These are phyloP conservation scores for Tenthredo amoena DNA, from an alignment of 2,888 invertebrate species.

Conservation along the genomic window DNA sequence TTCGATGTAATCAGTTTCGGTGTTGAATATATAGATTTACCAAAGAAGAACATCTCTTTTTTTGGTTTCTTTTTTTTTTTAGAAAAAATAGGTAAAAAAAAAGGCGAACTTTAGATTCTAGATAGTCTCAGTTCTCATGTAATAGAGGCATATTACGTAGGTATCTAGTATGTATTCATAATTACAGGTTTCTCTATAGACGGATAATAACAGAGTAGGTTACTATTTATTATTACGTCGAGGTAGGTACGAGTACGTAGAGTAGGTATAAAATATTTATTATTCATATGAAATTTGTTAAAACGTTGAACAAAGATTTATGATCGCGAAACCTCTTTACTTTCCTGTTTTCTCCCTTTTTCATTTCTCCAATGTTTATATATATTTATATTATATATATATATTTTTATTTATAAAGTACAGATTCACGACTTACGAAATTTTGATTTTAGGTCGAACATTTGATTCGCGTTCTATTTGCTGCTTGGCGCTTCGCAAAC, in stretches of 20 bases:
- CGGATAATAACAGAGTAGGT: slow-evolving; percentile 36
- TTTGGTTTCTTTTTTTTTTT: background rate
- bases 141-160: background rate
- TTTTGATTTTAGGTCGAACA: slow-evolving; percentile 42
- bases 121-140: background rate
- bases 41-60: background rate
- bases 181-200: slow-evolving; percentile 13
- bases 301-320: background rate
- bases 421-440: background rate
- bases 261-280: background rate
- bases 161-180: slow-evolving; percentile 21
- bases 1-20: background rate
- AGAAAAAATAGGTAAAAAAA: background rate
- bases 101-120: background rate
- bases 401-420: background rate
- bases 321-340: too few relatives aligned
- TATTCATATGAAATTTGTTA: background rate
- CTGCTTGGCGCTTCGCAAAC: slow-evolving; percentile 37
- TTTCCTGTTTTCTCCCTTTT: background rate
- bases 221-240: slow-evolving; percentile 63
- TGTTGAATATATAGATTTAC: background rate
- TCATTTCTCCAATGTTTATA: background rate
- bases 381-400: too few relatives aligned
- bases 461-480: slow-evolving; percentile 25
- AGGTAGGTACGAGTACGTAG: slow-evolving; percentile 49